Evolutionary conservation across 2,113 vertebrate species (phyloP), one percentile per base, ranked within the genome.

Genomic region (Oriolus oriolus): DNA sequence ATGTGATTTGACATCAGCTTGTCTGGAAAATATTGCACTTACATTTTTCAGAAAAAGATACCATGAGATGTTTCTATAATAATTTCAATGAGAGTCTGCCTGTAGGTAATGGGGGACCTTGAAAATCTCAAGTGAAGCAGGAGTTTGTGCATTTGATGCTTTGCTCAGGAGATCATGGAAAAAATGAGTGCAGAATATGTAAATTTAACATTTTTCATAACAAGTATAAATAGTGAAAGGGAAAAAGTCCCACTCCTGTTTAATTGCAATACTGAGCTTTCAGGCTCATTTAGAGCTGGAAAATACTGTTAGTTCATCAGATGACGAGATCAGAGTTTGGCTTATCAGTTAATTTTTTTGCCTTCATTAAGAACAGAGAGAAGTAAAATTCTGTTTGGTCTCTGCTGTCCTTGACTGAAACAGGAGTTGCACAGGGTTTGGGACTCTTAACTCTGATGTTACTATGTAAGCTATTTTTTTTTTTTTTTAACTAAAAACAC

Each of bases 401-500:
- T 84, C 17, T 2, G 1, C 33, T 74, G 8, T 49, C 63, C 42
- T 61, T 61, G 71, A 30, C 61, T 63, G 39, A 33, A 24, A 11
- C 14, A 22, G 27, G 30, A 75, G 23, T 30, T 93, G 31, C 35
- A 35, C 20, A 6, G 0, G 0, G 1, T 33, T 28, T 28, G 14
- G 28, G 23, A 39, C 35, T 16, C 3, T 26, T 10, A 70, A 84
- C 5, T 42, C 27, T 26, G 7, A 16, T 57, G 39, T 28, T 30
- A 18, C 12, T n/a, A 4, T 16, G 7, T 63, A 41, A 44, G 26
- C 1, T 61, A 21, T 33, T 14, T 13, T 11, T 42, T 31, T 23
- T 39, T 31, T 24, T 5, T 6, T 35, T 66, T 6, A 22, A 37
- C 28, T 94, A 31, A 95, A 84, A 49, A 2, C 8, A 19, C 0